These are phyloP conservation scores for Cosmia trapezina DNA, from an alignment of 2,888 invertebrate species.

Conservation along the genomic window DNA sequence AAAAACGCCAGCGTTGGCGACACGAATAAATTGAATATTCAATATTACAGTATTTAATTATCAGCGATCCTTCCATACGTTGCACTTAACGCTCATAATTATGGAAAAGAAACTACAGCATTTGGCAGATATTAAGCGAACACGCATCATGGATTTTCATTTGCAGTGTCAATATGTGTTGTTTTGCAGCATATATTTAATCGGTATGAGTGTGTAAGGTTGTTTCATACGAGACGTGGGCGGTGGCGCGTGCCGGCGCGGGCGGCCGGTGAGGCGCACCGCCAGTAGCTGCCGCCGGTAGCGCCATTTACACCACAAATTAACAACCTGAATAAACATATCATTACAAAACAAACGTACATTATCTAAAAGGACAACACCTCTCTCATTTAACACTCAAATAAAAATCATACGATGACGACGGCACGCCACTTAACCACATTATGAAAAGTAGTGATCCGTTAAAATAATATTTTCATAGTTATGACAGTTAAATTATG, in stretches of 20 bases:
- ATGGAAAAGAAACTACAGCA: conserved; percentile 44
- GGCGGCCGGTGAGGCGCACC: conserved; percentile 61
- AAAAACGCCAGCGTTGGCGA: conserved; percentile 2
- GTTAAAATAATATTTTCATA: conserved; percentile 79
- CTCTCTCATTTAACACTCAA: conserved; percentile 53
- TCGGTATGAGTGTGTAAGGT: conserved; percentile 54
- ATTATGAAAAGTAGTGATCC: conserved; percentile 62
- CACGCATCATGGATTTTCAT: conserved; percentile 54
- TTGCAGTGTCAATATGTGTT: conserved; percentile 54
- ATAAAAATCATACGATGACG: conserved; percentile 59
- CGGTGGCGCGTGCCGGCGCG: conserved; percentile 65
- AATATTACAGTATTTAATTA: conserved; percentile 32
- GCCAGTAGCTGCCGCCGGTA: conserved; percentile 49
- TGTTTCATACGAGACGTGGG: conserved; percentile 52
- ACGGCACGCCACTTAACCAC: conserved; percentile 51
- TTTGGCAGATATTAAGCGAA: conserved; percentile 47
- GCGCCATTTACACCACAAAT: conserved; percentile 71
- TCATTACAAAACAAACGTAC: conserved; percentile 55
- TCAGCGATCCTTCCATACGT: conserved; percentile 17
- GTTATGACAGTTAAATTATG: conserved; percentile 81
- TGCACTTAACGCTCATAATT: conserved; percentile 31
- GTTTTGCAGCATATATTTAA: conserved; percentile 53
- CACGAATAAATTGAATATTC: conserved; percentile 37
- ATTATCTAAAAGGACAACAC: conserved; percentile 61
- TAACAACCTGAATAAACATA: conserved; percentile 67